These are phyloP conservation scores for Eurytoma adleriae DNA, from an alignment of 2,888 invertebrate species.

Conservation along the genomic window DNA sequence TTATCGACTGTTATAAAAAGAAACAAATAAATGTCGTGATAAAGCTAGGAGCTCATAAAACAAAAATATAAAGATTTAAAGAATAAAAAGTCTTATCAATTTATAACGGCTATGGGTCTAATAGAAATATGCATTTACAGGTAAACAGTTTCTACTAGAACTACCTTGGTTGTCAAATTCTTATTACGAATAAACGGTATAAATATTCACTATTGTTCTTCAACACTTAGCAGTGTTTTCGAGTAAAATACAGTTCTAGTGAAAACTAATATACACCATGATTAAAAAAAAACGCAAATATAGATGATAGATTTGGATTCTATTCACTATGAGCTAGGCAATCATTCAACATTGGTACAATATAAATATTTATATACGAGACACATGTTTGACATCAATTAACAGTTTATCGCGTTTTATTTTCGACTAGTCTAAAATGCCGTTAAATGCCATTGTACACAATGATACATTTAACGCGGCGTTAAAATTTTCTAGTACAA, in stretches of 20 bases:
- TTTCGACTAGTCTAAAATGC: slow-evolving; percentile 27
- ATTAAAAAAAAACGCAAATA: slow-evolving; percentile 31
- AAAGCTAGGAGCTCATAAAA: not conserved
- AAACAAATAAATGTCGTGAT: not conserved
- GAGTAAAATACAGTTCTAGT: slow-evolving; percentile 65
- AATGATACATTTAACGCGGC: not conserved
- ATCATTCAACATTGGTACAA: slow-evolving; percentile 72
- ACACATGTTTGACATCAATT: slow-evolving; percentile 1
- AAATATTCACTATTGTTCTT: not conserved
- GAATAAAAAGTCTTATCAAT: not conserved
- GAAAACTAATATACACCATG: slow-evolving; percentile 65
- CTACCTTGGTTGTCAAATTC: slow-evolving; percentile 49
- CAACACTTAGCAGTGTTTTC: not conserved
- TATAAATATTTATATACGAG: slow-evolving; percentile 49
- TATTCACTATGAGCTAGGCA: slow-evolving; percentile 74
- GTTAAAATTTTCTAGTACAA: no score
- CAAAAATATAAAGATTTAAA: not conserved
- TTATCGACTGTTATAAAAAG: not conserved
- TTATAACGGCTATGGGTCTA: slow-evolving; percentile 61
- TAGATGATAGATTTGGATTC: slow-evolving; percentile 43
- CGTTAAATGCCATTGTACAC: not conserved
- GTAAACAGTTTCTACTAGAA: slow-evolving; percentile 69
- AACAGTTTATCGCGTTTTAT: not conserved
- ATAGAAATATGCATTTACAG: slow-evolving; percentile 25
- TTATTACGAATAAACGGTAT: not conserved